Evolutionary conservation across 2,113 vertebrate genomes (phyloP), one percentile per base, ranked within the genome.

Genomic region (Perccottus glenii): DNA sequence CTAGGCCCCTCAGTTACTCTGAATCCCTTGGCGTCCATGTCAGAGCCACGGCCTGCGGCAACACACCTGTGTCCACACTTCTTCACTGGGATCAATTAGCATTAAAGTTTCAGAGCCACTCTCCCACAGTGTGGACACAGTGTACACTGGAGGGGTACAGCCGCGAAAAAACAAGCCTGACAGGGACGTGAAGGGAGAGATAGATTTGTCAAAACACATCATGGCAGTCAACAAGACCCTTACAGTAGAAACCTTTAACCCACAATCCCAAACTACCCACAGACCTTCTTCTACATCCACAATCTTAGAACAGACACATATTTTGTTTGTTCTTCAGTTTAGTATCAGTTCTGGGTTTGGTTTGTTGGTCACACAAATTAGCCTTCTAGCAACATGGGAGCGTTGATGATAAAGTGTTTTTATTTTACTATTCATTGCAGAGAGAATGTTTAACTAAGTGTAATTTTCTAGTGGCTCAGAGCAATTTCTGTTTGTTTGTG

Each of bases 51-150:
- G 76, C 88, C 89, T 48, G 74, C 64, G 85, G 92, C 90, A 81
- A 87, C 86, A 89, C 89, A 92, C 88, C 92, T 91, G 91, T 87
- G 89, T 90, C 90, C 75, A 78, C 81, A 76, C 77, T 68, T 68
- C 85, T 90, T 91, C 86, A 80, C 87, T 84, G 90, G 90, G 89
- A 92, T 92, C 89, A 92, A 90, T 92, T 93, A 91, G 83, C 88
- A 92, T 91, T 89, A 89, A 89, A 87, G 85, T 92, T 92, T 88
- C 81, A 90, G 81, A 67, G 73, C 62, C 63, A 65, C 64, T 69
- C 75, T 83, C 75, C 70, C 19, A 42, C 70, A 55, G 83, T 83
- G 77, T 82, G 76, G 77, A 87, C 84, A 85, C 44, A 74, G 80
- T 80, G 87, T 77, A 85, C 77, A 83, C 82, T 80, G 77, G 85